Base-by-base conservation (phyloP, 2,888 invertebrate species). In the Leucophenga maculata region DNA sequence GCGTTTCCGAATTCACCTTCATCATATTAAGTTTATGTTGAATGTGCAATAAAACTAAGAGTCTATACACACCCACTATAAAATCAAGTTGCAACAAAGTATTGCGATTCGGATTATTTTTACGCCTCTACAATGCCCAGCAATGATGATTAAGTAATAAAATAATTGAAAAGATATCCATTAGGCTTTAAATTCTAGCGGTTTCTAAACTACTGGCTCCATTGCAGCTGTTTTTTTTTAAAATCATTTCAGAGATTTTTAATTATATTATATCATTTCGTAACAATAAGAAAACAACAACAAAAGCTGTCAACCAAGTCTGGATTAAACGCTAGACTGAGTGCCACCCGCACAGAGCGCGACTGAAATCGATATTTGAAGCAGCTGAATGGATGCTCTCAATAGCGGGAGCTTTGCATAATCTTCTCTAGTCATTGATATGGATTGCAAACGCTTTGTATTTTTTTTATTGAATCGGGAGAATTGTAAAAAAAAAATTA, bases 341-440 rank as follows among this genome's bases (percentile, higher is more conserved):
- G 52, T 70, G 72, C n/a, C 31, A 18, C 20, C 32, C 52, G 54
- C 66, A 39, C 11, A 39, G 48, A 32, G 57, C 18, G 39, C 44
- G 71, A 62, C 18, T 74, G 69, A 73, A 75, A 72, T 78, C 48
- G 79, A 81, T 75, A 74, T 46, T 22, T 14, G 46, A 13, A n/a
- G 11, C n/a, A 18, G 50, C 1, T n/a, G 50, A 50, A 39, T 39
- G 3, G 50, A 50, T 50, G n/a, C 16, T 50, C 50, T 50, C 16
- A 6, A 50, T 22, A 65, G 26, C 59, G 67, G n/a, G 31, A 48
- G 70, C 68, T 77, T 80, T 80, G 77, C 83, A 81, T 81, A 80
- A 72, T 69, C 72, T 71, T 62, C 69, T n/a, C 14, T 20, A 20
- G 9, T 46, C 14, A 64, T 64, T 64, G 62, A 64, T 64, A 64